These are phyloP conservation scores for Nephrocerus scutellatus DNA, from an alignment of 2,888 invertebrate genomes.

Conservation along the genomic window DNA sequence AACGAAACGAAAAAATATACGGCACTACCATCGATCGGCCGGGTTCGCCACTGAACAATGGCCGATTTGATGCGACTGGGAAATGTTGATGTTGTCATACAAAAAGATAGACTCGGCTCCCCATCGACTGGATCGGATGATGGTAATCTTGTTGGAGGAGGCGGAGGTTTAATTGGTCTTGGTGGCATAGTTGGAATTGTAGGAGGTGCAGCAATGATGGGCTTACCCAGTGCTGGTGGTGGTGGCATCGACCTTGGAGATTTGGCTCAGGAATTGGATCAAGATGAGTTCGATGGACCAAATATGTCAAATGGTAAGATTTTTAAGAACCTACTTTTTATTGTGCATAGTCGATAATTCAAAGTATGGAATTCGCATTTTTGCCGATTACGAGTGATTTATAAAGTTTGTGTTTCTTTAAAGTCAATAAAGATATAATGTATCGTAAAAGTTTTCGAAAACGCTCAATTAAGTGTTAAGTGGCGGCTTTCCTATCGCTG, in stretches of 20 bases:
- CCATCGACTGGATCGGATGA: constrained; percentile 83
- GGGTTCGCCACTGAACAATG: constrained; percentile 46
- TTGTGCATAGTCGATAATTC: too few relatives aligned
- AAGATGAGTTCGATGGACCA: constrained; percentile 63
- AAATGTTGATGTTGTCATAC: constrained; percentile 57
- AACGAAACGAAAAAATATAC: too few relatives aligned
- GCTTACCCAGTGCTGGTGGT: constrained; percentile 38
- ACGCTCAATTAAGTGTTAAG: too few relatives aligned
- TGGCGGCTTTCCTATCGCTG: too few relatives aligned
- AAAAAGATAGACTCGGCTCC: constrained; percentile 70
- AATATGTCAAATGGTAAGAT: constrained; percentile 54
- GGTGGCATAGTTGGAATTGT: constrained; percentile 51
- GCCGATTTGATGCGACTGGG: constrained; percentile 67
- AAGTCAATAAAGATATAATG: neutral
- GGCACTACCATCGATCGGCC: too few relatives aligned
- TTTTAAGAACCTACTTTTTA: neutral
- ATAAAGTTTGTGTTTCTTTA: too few relatives aligned
- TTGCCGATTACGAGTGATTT: constrained; percentile 2
- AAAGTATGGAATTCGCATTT: too few relatives aligned
- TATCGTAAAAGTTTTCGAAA: constrained; percentile 1
- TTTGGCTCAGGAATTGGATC: constrained; percentile 59
- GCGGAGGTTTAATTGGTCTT: constrained; percentile 29
- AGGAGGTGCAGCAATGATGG: constrained; percentile 48
- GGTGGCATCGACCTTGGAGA: constrained; percentile 54
- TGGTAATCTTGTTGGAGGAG: constrained; percentile 52